phyloP scores from a whole-genome alignment of 2,797 vertebrate genomes.

The Phoxinus dragarum region DNA sequence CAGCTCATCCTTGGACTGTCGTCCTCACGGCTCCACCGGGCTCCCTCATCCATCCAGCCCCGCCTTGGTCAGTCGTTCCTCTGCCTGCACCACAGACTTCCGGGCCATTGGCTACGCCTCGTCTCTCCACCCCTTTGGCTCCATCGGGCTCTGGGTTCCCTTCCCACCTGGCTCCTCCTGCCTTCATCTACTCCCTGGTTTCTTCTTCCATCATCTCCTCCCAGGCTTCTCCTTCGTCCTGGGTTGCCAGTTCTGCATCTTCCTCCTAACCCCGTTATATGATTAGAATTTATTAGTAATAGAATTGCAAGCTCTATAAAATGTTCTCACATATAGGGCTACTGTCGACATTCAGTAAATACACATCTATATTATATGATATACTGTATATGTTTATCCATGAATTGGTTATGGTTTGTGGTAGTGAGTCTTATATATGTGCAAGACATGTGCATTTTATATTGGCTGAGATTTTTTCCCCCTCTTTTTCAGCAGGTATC shows the following conservation, averaged over 20 bases:
- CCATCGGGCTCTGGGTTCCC: neutral
- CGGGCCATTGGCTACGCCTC: neutral
- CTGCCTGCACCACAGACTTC: neutral
- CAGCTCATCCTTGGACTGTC: too few species aligned
- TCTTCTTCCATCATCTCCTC: neutral
- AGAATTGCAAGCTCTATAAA: neutral
- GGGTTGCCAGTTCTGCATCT: too few species aligned
- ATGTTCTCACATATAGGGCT: neutral
- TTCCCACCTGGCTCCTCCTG: neutral
- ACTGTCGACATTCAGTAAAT: neutral
- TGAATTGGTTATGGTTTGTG: neutral
- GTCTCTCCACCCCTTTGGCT: neutral
- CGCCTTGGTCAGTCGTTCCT: too few species aligned
- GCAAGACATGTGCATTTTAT: neutral
- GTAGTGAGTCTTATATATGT: neutral
- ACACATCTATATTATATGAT: neutral
- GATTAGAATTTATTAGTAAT: neutral
- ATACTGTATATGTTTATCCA: neutral
- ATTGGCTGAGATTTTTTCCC: too few species aligned
- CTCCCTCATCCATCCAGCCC: too few species aligned
- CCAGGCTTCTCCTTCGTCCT: neutral
- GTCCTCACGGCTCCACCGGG: too few species aligned
- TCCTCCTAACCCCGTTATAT: too few species aligned
- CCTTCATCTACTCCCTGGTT: accelerated
- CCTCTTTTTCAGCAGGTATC: neutral